These are phyloP conservation scores for Streptopelia turtur DNA, from an alignment of 2,797 vertebrate species.

Conservation along the genomic window DNA sequence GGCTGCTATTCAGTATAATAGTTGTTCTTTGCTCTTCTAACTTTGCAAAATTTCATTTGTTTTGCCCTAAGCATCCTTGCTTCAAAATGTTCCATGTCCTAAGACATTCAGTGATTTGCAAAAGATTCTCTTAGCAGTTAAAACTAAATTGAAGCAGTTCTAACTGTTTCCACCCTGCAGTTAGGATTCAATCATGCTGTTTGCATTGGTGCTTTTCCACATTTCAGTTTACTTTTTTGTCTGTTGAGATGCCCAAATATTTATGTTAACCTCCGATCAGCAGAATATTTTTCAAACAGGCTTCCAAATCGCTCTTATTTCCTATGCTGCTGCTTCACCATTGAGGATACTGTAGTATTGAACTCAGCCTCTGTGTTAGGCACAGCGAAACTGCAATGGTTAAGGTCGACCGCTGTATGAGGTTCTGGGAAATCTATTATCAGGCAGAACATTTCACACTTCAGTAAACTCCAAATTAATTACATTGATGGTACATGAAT, in stretches of 20 bases:
- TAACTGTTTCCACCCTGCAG: neutral
- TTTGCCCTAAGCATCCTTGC: neutral
- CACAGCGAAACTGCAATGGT: neutral
- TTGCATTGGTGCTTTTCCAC: neutral
- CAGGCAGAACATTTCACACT: constrained; percentile 59
- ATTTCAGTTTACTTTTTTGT: neutral
- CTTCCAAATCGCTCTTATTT: neutral
- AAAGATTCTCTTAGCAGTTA: neutral
- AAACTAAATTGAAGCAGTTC: neutral
- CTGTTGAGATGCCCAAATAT: neutral
- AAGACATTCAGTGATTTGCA: neutral
- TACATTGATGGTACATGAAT: constrained; percentile 64
- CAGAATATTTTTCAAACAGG: neutral
- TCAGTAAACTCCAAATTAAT: constrained; percentile 66
- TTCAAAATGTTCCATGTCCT: neutral
- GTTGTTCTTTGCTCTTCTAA: neutral
- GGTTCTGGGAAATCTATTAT: constrained; percentile 62
- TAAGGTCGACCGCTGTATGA: neutral
- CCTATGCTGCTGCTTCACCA: neutral
- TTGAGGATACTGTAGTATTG: neutral
- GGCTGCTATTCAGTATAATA: neutral
- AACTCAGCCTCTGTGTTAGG: neutral
- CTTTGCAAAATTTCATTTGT: neutral
- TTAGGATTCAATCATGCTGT: neutral
- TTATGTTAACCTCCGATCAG: neutral